Percentiles rank a stretch among this genome's conserved stretches.
phyloP scores from a whole-genome alignment of 2,888 invertebrate species.

The Lymantria monacha region DNA sequence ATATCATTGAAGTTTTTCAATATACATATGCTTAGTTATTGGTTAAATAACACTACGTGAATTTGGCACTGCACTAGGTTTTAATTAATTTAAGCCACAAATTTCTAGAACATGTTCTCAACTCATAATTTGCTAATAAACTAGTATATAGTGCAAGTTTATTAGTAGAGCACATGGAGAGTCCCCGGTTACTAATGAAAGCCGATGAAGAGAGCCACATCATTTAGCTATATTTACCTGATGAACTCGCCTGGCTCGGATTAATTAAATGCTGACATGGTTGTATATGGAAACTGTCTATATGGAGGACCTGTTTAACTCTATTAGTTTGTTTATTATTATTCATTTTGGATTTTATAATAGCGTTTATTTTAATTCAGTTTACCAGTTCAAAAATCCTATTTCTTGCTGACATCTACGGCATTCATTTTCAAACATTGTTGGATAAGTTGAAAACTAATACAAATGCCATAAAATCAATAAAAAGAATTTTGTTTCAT shows the following conservation, averaged over 20 bases:
- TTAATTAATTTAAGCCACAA: constrained; percentile 14
- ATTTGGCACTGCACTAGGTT: neutral
- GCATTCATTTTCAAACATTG: too few relatives aligned
- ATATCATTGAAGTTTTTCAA: constrained; percentile 12
- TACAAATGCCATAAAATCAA: too few relatives aligned
- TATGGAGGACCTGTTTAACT: constrained; percentile 10
- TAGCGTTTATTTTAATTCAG: too few relatives aligned
- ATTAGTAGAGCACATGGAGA: constrained; percentile 27
- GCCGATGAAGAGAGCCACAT: constrained; percentile 38
- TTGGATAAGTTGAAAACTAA: too few relatives aligned
- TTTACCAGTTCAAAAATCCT: too few relatives aligned
- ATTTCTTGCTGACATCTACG: too few relatives aligned
- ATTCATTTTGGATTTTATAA: too few relatives aligned
- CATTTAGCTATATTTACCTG: constrained; percentile 29
- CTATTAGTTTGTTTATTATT: neutral
- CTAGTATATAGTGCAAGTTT: constrained; percentile 9
- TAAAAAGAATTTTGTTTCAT: too few relatives aligned
- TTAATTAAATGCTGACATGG: constrained; percentile 63
- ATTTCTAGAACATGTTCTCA: constrained; percentile 6
- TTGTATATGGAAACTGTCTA: constrained; percentile 14
- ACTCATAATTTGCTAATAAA: neutral
- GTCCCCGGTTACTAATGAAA: constrained; percentile 47
- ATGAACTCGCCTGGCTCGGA: constrained; percentile 28
- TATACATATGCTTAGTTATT: neutral
- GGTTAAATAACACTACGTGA: neutral